Evolutionary conservation across 1,140 invertebrate genomes (phyloP).

Genomic region (Drosophila littoralis): DNA sequence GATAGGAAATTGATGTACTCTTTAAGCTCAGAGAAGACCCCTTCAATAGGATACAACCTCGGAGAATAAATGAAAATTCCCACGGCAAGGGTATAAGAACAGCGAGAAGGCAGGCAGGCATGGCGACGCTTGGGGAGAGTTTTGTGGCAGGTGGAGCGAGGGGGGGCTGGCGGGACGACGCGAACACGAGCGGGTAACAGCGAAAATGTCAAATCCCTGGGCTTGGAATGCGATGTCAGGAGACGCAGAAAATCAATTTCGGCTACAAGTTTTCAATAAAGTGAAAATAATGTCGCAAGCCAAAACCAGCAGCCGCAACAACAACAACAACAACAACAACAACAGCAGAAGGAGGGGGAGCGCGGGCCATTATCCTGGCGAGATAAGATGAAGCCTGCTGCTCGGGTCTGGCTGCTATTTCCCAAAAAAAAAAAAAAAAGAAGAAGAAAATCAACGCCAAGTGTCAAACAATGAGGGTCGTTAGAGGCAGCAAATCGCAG

Average conservation of each 20-base stretch:
- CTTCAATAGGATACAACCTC: background rate
- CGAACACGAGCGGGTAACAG: constrained; percentile 35
- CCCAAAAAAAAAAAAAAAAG: too few relatives aligned
- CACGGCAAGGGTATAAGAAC: background rate
- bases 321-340: constrained; percentile 21
- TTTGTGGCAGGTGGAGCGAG: background rate
- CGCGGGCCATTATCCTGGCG: constrained; percentile 63
- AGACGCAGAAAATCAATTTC: constrained; percentile 80
- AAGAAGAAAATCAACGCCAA: constrained; percentile 75
- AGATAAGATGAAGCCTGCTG: constrained; percentile 51
- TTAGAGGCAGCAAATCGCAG: constrained; percentile 77
- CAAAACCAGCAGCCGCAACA: constrained; percentile 36
- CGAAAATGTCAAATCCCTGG: constrained; percentile 74
- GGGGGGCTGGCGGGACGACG: background rate
- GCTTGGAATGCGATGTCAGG: constrained; percentile 69
- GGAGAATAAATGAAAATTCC: background rate
- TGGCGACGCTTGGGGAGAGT: background rate
- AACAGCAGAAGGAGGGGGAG: constrained; percentile 3
- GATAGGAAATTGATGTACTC: background rate
- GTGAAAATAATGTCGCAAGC: constrained; percentile 77
- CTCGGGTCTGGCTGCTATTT: constrained; percentile 21
- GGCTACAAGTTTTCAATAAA: constrained; percentile 82
- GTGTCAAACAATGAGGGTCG: constrained; percentile 82
- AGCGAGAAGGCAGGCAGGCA: background rate
- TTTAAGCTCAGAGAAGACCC: background rate